These are phyloP conservation scores for Pseudois nayaur DNA, from an alignment of 2,113 vertebrate genomes.

Conservation along the genomic window DNA sequence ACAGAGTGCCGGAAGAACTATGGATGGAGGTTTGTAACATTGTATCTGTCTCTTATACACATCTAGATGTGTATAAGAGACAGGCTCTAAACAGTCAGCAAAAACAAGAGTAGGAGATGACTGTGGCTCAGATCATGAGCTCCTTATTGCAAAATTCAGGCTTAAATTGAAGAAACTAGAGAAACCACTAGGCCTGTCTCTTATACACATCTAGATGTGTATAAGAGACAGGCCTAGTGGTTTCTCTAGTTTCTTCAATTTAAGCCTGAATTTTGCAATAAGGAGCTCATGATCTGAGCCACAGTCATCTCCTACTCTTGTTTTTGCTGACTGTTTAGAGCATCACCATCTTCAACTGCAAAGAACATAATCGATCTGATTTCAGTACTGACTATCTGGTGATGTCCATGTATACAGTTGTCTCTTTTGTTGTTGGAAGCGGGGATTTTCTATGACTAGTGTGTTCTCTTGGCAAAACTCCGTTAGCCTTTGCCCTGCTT, in stretches of 20 bases:
- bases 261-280: not conserved
- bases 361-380: not conserved
- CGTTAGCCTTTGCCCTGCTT: not conserved
- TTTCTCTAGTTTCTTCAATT: not conserved
- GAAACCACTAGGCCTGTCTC: too few relatives aligned
- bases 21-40: too few relatives aligned
- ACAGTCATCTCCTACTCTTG: not conserved
- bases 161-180: too few relatives aligned
- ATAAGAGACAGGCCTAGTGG: too few relatives aligned
- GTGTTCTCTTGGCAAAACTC: not conserved
- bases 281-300: not conserved
- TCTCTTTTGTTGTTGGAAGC: not conserved
- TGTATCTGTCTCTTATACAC: too few relatives aligned
- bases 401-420: not conserved
- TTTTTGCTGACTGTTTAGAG: not conserved
- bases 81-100: too few relatives aligned
- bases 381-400: not conserved
- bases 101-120: too few relatives aligned
- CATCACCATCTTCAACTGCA: not conserved
- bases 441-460: not conserved
- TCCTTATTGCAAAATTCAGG: too few relatives aligned
- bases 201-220: too few relatives aligned
- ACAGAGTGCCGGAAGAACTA: too few relatives aligned
- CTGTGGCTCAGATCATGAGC: too few relatives aligned
- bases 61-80: too few relatives aligned